Evolutionary conservation across 2,113 vertebrate genomes (phyloP), one percentile per base, ranked within the genome.

Genomic region (Phoenicopterus ruber): DNA sequence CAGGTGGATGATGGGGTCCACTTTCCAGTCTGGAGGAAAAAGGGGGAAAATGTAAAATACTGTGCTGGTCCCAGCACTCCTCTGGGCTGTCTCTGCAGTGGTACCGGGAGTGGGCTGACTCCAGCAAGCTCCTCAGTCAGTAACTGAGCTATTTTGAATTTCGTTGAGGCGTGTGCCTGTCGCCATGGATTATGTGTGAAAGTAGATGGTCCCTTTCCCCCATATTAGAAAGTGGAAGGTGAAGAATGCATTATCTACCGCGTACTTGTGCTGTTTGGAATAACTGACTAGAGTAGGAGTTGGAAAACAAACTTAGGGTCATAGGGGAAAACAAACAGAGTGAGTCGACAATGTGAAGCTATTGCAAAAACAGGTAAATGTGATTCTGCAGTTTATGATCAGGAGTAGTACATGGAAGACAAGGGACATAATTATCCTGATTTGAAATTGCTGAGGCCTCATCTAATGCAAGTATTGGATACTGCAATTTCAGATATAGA

Each of bases 151-250:
- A 0, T 38, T 77, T 29, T 57, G 49, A 65, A 28, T 84, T 77
- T 73, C 77, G 2, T 40, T 77, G 81, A 65, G 63, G 13, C 0
- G 0, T 63, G 52, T 63, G 18, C n/a, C 40, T 67, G n/a, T 18
- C 49, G 54, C 36, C 34, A 9, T 17, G 44, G 36, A 12, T 47
- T 55, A 22, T n/a, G 26, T 29, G n/a, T 72, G 63, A 50, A 69
- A 91, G 8, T 5, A 47, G 24, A 22, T 17, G 63, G 19, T 5
- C 31, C 54, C 40, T 65, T 77, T 38, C 15, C 49, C 20, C n/a
- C 22, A 2, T 32, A 13, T 26, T 6, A 29, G 59, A 36, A 81
- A 83, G 31, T 3, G 36, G 16, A 67, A 65, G 8, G 36, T 70
- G 77, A 61, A 59, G 49, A 65, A 52, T 65, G 26, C 26, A 3